Evolutionary conservation across 2,888 invertebrate genomes (phyloP), one percentile per base, ranked within the genome.

Genomic region (Marasmarcha lunaedactyla): DNA sequence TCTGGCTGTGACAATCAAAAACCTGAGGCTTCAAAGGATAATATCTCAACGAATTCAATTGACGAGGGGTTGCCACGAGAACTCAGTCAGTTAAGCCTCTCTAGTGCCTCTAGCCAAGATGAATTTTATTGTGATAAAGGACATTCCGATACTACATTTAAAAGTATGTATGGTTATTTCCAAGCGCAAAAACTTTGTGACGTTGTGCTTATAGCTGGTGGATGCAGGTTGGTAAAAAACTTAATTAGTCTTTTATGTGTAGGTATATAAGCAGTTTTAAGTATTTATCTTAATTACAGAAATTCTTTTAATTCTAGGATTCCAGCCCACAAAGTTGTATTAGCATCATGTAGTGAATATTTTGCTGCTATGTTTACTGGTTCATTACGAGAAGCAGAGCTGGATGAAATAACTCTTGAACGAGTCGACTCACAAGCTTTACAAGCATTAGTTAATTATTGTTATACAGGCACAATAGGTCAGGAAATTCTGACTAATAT

Each of bases 321-420:
- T 55, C 87, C 90, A 46, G 94, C 94, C 15, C 94, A 95, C 77
- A 91, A 95, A 59, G 83, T 97, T 49, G 93, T 97, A 39, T 85
- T 97, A 48, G 92, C 94, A 53, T 94, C 96, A 34, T 93, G 94
- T 42, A 95, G 95, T 53, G 95, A 95, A 71, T 97, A 97, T 71
- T 97, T 97, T 83, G 91, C 93, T 35, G 95, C 95, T 34, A 97
- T 97, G 97, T 97, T 97, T 65, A 96, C 94, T 15, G 93, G 92
- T 42, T 91, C 92, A 41, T 78, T 97, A 46, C 85, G 90, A 49
- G 97, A 97, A 78, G 88, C 94, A 4, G 89, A 88, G 46, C 89
- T 94, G 68, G 87, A 89, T 46, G 95, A 95, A 81, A 89, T 97
- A 27, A 91, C 90, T 43, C 81, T 97, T 51, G 90, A 91, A 49